Conservation (phyloP, 2,113 vertebrate species). For the Axis porcinus region DNA sequence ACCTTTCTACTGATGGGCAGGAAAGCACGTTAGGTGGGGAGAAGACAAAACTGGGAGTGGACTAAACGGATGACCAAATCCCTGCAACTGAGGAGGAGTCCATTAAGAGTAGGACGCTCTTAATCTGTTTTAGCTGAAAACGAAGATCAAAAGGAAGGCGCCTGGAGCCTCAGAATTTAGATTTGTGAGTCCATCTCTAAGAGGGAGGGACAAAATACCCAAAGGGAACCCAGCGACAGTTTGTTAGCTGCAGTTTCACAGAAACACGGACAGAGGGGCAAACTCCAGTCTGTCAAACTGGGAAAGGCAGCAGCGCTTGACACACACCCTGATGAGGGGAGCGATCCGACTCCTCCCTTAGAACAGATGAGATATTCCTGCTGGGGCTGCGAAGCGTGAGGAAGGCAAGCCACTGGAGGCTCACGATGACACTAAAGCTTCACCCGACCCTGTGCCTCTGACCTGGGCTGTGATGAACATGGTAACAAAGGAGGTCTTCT, state of each 20-base stretch:
- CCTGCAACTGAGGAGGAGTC: neutral
- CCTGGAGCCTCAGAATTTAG: neutral
- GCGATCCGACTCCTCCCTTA: neutral
- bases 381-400: neutral
- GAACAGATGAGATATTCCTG: neutral
- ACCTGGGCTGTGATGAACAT: too few species aligned
- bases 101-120: neutral
- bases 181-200: neutral
- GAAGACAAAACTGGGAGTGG: neutral
- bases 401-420: neutral
- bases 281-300: neutral
- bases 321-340: neutral
- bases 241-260: neutral
- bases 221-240: neutral
- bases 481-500: neutral
- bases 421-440: neutral
- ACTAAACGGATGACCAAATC: neutral
- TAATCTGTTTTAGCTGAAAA: neutral
- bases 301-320: neutral
- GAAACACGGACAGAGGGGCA: neutral
- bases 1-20: neutral
- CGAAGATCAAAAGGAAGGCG: neutral
- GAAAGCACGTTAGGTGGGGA: neutral
- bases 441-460: neutral
- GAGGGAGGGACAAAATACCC: neutral